Evolutionary conservation across 1,140 invertebrate species (phyloP).

Genomic region (Drosophila pandora): DNA sequence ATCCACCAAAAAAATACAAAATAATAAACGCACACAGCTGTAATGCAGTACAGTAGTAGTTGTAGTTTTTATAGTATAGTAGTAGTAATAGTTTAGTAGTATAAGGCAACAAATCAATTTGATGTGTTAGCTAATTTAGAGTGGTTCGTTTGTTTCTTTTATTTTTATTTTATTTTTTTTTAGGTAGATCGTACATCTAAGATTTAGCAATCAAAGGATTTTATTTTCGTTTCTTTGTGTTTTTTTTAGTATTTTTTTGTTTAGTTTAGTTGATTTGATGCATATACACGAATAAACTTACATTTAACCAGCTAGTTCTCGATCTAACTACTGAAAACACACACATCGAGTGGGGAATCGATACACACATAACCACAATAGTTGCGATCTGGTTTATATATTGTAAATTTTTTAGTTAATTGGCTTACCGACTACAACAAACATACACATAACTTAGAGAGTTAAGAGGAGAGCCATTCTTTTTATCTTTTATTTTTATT

Average conservation of each 20-base stretch:
- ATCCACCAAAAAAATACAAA: not conserved
- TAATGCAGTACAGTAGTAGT: conserved; percentile 26
- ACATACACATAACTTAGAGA: conserved; percentile 20
- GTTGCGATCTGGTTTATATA: conserved; percentile 13
- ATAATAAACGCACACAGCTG: conserved; percentile 19
- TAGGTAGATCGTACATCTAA: conserved; percentile 29
- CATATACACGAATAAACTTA: conserved; percentile 29
- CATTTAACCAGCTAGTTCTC: conserved; percentile 27
- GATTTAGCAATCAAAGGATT: conserved; percentile 16
- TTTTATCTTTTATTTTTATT: not conserved
- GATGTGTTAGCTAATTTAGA: conserved; percentile 54
- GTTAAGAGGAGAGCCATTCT: not conserved
- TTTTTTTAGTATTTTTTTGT: not conserved
- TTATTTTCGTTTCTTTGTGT: not conserved
- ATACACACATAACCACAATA: conserved; percentile 28
- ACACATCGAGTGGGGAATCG: conserved; percentile 18
- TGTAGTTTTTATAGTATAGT: conserved; percentile 12
- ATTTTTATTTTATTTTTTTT: conserved; percentile 2
- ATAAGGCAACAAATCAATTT: conserved; percentile 61
- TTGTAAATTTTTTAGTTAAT: conserved; percentile 15
- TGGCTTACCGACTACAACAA: conserved; percentile 28
- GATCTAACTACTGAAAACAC: conserved; percentile 49
- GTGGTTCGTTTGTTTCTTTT: conserved; percentile 22
- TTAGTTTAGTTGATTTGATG: conserved; percentile 17
- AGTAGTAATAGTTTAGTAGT: conserved; percentile 16